These are phyloP conservation scores for Troides oblongomaculatus DNA, from an alignment of 2,888 invertebrate species.

Conservation along the genomic window DNA sequence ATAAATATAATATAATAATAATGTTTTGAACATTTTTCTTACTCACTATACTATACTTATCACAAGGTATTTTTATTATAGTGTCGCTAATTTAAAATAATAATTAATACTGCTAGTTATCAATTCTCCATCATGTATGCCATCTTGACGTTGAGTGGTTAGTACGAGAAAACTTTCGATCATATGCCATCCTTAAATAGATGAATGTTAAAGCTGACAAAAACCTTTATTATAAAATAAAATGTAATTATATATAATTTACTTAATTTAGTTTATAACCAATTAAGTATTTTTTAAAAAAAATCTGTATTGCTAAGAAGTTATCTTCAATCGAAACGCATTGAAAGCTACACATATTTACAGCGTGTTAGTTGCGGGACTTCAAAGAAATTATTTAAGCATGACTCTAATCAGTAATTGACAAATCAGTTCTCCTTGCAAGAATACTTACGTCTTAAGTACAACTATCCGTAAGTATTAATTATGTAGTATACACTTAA, in stretches of 20 bases:
- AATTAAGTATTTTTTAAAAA: not conserved
- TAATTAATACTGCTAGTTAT: too few species aligned
- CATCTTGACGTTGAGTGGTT: too few species aligned
- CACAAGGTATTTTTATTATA: not conserved
- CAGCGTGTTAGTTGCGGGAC: conserved; percentile 51
- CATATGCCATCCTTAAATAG: too few species aligned
- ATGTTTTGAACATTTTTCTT: conserved; percentile 1
- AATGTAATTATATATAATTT: too few species aligned
- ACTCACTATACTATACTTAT: not conserved
- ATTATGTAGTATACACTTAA: conserved; percentile 7
- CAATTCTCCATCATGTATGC: too few species aligned
- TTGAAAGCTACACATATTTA: conserved; percentile 57
- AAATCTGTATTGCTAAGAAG: not conserved
- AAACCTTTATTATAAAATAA: too few species aligned
- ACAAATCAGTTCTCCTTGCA: conserved; percentile 75
- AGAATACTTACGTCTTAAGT: conserved; percentile 44
- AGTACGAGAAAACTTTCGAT: too few species aligned
- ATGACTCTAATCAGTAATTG: conserved; percentile 78
- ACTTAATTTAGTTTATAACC: too few species aligned
- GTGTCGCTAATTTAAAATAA: not conserved
- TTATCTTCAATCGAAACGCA: conserved; percentile 8
- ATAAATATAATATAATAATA: not conserved
- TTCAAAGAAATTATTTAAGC: conserved; percentile 66
- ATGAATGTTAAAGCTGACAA: too few species aligned
- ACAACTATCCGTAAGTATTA: conserved; percentile 28